Evolutionary conservation across 2,888 invertebrate genomes (phyloP).

Genomic region (Strigamia maritima): DNA sequence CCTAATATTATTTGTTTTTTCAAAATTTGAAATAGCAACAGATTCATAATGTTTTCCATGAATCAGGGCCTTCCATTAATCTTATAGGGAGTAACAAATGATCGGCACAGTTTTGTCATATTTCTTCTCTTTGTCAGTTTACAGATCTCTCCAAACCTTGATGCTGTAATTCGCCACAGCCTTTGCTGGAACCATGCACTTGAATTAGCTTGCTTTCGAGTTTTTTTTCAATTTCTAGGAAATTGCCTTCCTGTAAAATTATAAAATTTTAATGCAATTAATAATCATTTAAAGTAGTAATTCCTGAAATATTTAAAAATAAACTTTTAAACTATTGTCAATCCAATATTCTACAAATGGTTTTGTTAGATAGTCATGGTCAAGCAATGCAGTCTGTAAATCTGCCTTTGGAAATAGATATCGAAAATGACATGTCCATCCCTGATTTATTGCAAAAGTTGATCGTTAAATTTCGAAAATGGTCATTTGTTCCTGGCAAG

Average conservation of each 20-base stretch:
- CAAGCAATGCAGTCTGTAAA: not conserved
- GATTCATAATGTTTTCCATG: too few relatives aligned
- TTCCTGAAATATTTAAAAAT: too few relatives aligned
- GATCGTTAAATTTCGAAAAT: not conserved
- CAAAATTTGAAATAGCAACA: too few relatives aligned
- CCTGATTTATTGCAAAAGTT: not conserved
- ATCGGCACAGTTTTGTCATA: too few relatives aligned
- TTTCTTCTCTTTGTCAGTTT: too few relatives aligned
- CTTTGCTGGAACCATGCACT: not conserved
- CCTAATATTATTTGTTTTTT: too few relatives aligned
- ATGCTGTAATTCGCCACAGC: not conserved
- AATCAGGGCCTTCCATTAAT: too few relatives aligned
- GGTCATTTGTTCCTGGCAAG: not conserved
- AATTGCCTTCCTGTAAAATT: not conserved
- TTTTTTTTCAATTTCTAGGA: not conserved
- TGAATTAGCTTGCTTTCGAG: not conserved
- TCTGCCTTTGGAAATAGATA: not conserved
- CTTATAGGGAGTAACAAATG: too few relatives aligned
- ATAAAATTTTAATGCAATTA: not conserved
- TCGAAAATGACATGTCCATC: not conserved
- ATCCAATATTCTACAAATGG: not conserved
- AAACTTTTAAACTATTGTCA: not conserved
- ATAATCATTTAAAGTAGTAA: not conserved
- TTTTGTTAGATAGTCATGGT: not conserved
- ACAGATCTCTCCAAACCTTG: too few relatives aligned